phyloP scores from a whole-genome alignment of 2,113 vertebrate genomes.

The Naja naja region DNA sequence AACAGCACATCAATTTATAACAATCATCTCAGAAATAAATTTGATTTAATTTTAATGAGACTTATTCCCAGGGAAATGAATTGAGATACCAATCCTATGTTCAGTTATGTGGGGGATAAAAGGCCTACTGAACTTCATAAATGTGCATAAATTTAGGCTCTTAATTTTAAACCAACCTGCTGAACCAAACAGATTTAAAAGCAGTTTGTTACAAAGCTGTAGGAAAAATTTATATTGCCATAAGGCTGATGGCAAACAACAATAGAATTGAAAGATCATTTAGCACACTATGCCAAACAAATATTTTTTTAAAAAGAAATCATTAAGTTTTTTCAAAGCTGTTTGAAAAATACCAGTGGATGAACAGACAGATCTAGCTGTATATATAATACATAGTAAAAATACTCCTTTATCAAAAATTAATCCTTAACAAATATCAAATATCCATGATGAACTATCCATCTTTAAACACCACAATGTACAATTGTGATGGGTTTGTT shows the following conservation, averaged over 20 bases:
- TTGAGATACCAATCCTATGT: neutral
- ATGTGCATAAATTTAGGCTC: neutral
- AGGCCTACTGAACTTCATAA: neutral
- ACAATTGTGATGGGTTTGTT: neutral
- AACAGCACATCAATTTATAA: neutral
- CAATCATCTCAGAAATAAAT: neutral
- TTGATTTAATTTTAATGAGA: neutral
- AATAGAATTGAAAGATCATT: neutral
- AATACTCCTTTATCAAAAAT: neutral
- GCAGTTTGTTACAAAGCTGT: neutral
- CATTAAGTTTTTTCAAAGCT: neutral
- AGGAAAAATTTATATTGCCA: neutral
- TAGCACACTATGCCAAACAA: neutral
- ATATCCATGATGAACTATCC: neutral
- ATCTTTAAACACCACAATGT: neutral
- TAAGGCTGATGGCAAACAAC: neutral
- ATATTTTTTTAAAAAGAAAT: neutral
- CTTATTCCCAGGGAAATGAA: neutral
- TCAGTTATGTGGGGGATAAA: neutral
- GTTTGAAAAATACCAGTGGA: neutral
- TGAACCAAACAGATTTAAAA: constrained; percentile 29
- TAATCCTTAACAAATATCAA: neutral
- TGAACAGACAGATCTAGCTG: neutral
- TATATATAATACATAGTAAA: neutral
- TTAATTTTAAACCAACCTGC: constrained; percentile 31